Evolutionary conservation across 2,797 vertebrate species (phyloP).

Genomic region (Scolopax rusticola): DNA sequence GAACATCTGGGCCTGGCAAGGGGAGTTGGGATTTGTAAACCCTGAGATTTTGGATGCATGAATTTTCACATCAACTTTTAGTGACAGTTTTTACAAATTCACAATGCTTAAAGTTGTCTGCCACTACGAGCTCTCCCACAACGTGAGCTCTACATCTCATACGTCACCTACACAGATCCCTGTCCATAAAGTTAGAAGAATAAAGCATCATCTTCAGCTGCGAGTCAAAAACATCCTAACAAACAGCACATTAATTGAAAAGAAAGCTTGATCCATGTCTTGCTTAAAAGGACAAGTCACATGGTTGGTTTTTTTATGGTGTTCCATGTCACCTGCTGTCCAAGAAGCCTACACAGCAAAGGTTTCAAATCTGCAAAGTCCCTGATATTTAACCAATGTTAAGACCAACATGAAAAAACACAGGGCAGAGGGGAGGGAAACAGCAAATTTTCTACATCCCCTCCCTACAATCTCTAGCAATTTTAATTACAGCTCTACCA

Average conservation of each 20-base stretch:
- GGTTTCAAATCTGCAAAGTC: neutral
- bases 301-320: neutral
- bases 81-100: neutral
- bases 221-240: neutral
- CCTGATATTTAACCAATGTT: neutral
- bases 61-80: neutral
- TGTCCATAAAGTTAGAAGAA: neutral
- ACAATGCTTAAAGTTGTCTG: neutral
- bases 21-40: neutral
- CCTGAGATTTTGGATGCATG: accelerated
- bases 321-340: neutral
- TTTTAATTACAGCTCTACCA: neutral
- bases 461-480: neutral
- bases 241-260: neutral
- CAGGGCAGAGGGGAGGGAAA: accelerated
- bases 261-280: neutral
- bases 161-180: neutral
- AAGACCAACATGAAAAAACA: neutral
- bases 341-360: neutral
- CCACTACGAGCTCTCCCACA: neutral
- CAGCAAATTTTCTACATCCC: neutral
- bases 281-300: neutral
- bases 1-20: neutral
- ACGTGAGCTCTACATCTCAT: neutral
- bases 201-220: neutral